Percentiles rank a stretch among this genome's conserved stretches.
Evolutionary conservation across 1,140 invertebrate genomes (phyloP).

Genomic region (Camponotus vicinus): DNA sequence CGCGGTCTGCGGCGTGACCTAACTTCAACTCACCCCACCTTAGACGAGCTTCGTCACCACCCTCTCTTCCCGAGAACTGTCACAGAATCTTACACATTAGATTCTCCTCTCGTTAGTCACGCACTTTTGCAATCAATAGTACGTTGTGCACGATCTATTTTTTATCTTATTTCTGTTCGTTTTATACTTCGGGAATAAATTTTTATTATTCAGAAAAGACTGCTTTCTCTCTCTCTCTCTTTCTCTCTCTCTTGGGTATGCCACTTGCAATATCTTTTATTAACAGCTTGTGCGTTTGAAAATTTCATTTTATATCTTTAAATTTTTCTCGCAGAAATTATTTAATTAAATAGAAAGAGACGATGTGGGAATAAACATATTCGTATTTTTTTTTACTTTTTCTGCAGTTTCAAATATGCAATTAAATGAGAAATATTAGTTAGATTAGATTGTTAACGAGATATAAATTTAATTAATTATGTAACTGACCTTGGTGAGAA

Average conservation of each 20-base stretch:
- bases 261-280: neutral
- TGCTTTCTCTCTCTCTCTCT: neutral
- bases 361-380: no score
- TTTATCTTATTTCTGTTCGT: neutral
- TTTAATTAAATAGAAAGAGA: neutral
- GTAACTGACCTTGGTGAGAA: conserved; percentile 67
- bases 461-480: conserved; percentile 21
- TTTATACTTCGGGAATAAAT: neutral
- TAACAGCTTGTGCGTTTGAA: neutral
- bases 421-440: neutral
- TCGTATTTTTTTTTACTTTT: neutral
- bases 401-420: neutral
- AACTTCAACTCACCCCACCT: conserved; percentile 81
- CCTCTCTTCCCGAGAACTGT: conserved; percentile 45
- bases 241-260: neutral
- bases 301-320: neutral
- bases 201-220: neutral
- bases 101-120: conserved; percentile 33
- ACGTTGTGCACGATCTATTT: neutral
- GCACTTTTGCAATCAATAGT: neutral
- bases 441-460: neutral
- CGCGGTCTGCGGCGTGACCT: conserved; percentile 81
- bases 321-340: neutral
- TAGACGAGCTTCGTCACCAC: conserved; percentile 65
- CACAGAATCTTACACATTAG: conserved; percentile 66